Evolutionary conservation across 1,140 invertebrate genomes (phyloP), one percentile per base, ranked within the genome.

Genomic region (Leucophenga varia): DNA sequence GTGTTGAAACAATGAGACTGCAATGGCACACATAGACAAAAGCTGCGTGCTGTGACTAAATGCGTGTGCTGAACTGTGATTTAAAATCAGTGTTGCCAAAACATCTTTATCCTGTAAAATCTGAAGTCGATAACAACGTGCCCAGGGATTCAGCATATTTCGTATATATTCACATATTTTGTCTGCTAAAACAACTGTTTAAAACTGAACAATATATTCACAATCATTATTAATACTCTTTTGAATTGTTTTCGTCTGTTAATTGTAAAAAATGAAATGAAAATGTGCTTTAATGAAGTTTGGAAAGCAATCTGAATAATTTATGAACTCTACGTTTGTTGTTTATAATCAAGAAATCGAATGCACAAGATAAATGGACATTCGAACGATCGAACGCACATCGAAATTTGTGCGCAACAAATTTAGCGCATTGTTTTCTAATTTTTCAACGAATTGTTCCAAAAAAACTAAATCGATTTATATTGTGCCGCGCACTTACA

Each of bases 331-430:
- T 35, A 46, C 36, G 21, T 28, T 30, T 54, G 38, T 50, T 34
- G 32, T 67, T 65, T 64, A 64, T 49, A 64, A 61, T 65, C 46
- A 52, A 48, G 18, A 22, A 55, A 61, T 42, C 36, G 34, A 50
- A 46, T 51, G 54, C 46, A 55, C 37, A 55, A 67, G 55, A 65
- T 67, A 65, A 67, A 67, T 65, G 61, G 59, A 67, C 59, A 63
- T 65, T 61, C 52, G 47, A 61, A 57, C 56, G 50, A 39, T 52
- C 49, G n/a, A 46, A 54, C 49, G 36, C 39, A 40, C 43, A 52
- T 48, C 36, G 43, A 49, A 56, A 63, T 63, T 64, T 59, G 59
- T 63, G 38, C 38, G 59, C 49, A 59, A 67, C 63, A 67, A 65
- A 65, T 64, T 64, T 54, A 54, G 49, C 49, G 55, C 63, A 67